Evolutionary conservation across 1,140 invertebrate genomes (phyloP).

Genomic region (Bombus fervidus): DNA sequence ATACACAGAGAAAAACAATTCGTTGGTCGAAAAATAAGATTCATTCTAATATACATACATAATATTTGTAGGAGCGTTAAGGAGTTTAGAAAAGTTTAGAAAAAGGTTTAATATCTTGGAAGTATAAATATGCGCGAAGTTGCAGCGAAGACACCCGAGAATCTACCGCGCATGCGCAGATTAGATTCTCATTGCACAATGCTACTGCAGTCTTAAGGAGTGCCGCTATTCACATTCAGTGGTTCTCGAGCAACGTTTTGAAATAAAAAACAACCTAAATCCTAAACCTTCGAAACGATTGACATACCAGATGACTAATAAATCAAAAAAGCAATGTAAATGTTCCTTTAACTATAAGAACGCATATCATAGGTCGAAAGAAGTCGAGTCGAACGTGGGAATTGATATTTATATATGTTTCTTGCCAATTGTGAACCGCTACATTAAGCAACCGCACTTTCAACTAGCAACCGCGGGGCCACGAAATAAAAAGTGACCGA

Average conservation of each 20-base stretch:
- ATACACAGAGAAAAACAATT: too few relatives aligned
- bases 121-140: neutral
- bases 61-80: too few relatives aligned
- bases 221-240: slow-evolving; percentile 6
- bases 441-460: slow-evolving; percentile 32
- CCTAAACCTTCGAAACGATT: neutral
- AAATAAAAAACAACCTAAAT: slow-evolving; percentile 2
- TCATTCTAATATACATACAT: too few relatives aligned
- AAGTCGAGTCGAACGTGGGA: neutral
- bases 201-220: neutral
- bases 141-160: neutral
- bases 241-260: slow-evolving; percentile 12
- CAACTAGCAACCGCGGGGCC: neutral
- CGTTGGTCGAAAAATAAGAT: too few relatives aligned
- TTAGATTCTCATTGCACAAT: slow-evolving; percentile 18
- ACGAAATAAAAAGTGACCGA: slow-evolving; percentile 5
- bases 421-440: slow-evolving; percentile 17
- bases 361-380: neutral
- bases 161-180: slow-evolving; percentile 1
- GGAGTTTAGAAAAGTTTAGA: too few relatives aligned
- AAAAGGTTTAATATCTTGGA: too few relatives aligned
- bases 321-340: neutral
- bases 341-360: neutral
- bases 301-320: neutral
- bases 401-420: neutral